phyloP scores from a whole-genome alignment of 2,113 vertebrate genomes.

The Odocoileus virginianus region DNA sequence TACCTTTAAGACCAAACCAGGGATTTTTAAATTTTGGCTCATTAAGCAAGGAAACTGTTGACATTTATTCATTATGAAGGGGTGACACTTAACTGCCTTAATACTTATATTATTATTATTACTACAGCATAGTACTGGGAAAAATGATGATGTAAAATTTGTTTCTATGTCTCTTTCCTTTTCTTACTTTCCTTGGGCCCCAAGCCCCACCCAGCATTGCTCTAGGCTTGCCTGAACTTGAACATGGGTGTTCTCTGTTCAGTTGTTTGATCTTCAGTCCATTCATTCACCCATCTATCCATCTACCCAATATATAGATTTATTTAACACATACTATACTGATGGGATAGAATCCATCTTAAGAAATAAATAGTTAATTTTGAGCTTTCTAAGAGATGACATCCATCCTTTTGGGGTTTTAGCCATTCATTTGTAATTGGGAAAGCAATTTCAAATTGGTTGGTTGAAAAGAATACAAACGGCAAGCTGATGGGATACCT shows the following conservation, averaged over 20 bases:
- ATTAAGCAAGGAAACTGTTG: neutral
- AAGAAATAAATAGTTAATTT: neutral
- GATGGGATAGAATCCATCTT: neutral
- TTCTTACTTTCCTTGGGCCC: neutral
- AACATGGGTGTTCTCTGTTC: neutral
- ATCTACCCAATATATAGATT: neutral
- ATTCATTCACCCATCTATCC: neutral
- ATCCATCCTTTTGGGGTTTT: neutral
- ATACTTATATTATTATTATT: neutral
- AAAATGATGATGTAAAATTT: neutral
- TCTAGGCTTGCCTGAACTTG: neutral
- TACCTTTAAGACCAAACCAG: neutral
- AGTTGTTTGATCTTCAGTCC: neutral
- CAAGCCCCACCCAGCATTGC: neutral
- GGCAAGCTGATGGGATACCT: neutral
- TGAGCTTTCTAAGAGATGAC: neutral
- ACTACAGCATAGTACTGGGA: neutral
- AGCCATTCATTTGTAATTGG: neutral
- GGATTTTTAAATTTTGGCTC: neutral
- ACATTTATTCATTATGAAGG: neutral
- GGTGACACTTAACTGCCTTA: neutral
- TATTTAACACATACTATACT: neutral
- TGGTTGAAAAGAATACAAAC: neutral
- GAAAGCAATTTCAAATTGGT: neutral
- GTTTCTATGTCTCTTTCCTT: neutral